Conservation (phyloP, 2,797 vertebrate species). For the Decapterus maruadsi region DNA sequence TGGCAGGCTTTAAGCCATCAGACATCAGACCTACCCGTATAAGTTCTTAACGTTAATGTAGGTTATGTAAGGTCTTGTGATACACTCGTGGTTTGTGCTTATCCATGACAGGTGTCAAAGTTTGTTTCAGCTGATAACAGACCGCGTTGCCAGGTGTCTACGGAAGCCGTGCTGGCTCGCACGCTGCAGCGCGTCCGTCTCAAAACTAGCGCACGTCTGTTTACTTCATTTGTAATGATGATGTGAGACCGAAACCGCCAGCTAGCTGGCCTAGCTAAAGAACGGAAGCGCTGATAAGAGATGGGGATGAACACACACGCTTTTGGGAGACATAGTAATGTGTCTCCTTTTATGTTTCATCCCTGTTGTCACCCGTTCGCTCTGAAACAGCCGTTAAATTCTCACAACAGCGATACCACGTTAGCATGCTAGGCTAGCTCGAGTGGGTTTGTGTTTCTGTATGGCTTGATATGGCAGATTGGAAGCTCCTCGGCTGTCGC, state of each 20-base stretch:
- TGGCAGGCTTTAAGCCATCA: no score
- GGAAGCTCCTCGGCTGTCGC: background rate
- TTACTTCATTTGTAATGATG: conserved; percentile 61
- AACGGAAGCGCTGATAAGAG: conserved; percentile 38
- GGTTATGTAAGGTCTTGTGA: background rate
- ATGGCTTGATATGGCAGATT: conserved; percentile 52
- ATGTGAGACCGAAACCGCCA: conserved; percentile 59
- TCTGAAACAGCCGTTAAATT: conserved; percentile 11
- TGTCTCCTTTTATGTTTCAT: background rate
- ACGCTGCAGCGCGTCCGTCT: background rate
- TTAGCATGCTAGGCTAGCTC: conserved; percentile 59
- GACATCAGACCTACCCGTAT: no score
- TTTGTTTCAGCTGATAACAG: background rate
- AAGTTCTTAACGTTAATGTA: no score
- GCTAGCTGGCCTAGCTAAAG: conserved; percentile 71
- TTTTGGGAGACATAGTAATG: conserved; percentile 19
- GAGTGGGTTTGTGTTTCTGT: conserved; percentile 17
- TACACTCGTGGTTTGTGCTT: no score
- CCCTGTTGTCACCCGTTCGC: conserved; percentile 3
- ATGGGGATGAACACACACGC: conserved; percentile 42
- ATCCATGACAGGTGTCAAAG: background rate
- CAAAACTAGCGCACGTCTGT: conserved; percentile 8
- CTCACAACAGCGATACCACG: conserved; percentile 29
- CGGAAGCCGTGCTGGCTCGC: conserved; percentile 65
- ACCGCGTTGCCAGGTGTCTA: conserved; percentile 29